A percentile compares a stretch with the other conserved stretches of the same genome.
These are phyloP conservation scores for Micoletzkya japonica DNA, from an alignment of 2,888 invertebrate genomes.

Conservation along the genomic window DNA sequence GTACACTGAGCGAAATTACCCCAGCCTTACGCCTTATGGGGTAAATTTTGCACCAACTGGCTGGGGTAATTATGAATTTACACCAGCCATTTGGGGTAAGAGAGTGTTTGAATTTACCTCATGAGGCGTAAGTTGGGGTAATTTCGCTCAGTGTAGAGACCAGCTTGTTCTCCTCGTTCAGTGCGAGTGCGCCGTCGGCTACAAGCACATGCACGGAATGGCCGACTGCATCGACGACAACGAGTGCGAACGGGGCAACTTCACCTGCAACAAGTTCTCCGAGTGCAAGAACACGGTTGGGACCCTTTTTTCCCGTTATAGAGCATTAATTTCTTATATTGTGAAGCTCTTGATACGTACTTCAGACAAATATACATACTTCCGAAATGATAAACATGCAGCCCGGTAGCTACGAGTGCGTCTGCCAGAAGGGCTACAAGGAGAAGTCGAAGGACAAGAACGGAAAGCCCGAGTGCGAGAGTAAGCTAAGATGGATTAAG, in stretches of 20 bases:
- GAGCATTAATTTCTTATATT: no score
- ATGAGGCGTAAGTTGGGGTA: no score
- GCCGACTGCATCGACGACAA: constrained; percentile 21
- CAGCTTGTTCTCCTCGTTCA: background rate
- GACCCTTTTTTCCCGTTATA: background rate
- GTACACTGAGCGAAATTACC: no score
- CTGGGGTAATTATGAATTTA: no score
- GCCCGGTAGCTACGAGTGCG: constrained; percentile 27
- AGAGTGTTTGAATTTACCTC: background rate
- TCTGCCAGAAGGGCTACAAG: constrained; percentile 25
- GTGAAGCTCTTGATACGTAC: no score
- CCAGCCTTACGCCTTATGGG: background rate
- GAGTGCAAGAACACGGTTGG: constrained; percentile 26
- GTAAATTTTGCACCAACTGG: background rate
- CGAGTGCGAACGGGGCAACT: constrained; percentile 23
- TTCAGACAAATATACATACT: no score
- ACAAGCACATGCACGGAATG: constrained; percentile 15
- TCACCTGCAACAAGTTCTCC: constrained; percentile 26
- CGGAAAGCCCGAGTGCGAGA: constrained; percentile 26
- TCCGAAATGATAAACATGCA: background rate
- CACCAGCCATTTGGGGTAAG: no score
- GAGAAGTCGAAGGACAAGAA: background rate
- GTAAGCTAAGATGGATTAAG: background rate
- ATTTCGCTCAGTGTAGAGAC: background rate
- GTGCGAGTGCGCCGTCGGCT: constrained; percentile 21